These are phyloP conservation scores for Eretmocerus hayati DNA, from an alignment of 2,888 invertebrate species.

Conservation along the genomic window DNA sequence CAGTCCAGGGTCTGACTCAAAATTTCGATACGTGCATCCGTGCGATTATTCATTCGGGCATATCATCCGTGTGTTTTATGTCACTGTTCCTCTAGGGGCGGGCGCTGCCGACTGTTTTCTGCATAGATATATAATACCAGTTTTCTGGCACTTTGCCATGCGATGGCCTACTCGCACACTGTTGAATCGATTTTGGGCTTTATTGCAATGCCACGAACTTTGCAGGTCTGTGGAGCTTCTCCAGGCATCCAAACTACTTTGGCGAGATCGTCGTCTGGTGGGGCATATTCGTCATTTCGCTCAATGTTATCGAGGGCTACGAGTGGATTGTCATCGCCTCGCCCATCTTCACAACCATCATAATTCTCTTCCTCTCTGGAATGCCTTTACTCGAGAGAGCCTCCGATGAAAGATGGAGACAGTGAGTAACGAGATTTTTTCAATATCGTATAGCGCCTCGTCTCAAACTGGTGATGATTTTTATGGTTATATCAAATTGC, in stretches of 20 bases:
- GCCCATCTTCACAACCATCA: slow-evolving; percentile 79
- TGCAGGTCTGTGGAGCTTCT: slow-evolving; percentile 72
- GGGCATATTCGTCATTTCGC: slow-evolving; percentile 84
- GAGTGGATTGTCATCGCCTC: slow-evolving; percentile 85
- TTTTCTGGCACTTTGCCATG: neutral
- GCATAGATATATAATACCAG: too few species aligned
- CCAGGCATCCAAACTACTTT: slow-evolving; percentile 90
- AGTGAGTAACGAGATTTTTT: too few species aligned
- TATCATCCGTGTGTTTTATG: too few species aligned
- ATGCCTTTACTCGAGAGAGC: slow-evolving; percentile 82
- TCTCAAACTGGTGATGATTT: too few species aligned
- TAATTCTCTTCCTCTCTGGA: slow-evolving; percentile 84
- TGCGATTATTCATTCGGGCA: too few species aligned
- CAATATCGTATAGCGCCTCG: too few species aligned
- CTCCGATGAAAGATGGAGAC: slow-evolving; percentile 82
- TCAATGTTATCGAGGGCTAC: slow-evolving; percentile 75
- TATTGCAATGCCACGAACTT: too few species aligned
- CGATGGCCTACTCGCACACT: neutral
- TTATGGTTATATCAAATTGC: too few species aligned
- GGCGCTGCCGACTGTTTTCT: too few species aligned
- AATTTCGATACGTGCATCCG: too few species aligned
- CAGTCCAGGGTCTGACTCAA: too few species aligned
- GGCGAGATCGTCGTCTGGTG: slow-evolving; percentile 92
- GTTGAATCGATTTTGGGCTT: slow-evolving; percentile 1
- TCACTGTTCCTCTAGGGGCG: too few species aligned